Evolutionary conservation across 2,797 vertebrate genomes (phyloP), one percentile per base, ranked within the genome.

Genomic region (Bradypodion pumilum): DNA sequence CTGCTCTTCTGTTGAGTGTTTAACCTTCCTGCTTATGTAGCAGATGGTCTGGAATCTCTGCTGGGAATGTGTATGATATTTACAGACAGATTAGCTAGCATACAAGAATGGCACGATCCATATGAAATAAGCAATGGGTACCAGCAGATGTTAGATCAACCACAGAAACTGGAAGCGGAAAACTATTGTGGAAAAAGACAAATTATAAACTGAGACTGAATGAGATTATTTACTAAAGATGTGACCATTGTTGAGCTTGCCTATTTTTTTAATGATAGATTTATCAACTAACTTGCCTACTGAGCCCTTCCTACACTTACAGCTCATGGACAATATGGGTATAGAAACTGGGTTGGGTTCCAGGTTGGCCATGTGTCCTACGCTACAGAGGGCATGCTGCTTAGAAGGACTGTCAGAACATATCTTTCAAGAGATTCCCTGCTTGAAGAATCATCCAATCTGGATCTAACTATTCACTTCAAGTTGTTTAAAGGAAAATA

Each of bases 21-120:
- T 59, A 85, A 80, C 78, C 32, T 86, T 65, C 80, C 83, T 56
- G 10, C 72, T 75, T 1, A 0, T 23, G 69, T 0, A 4, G 75
- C 78, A 76, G 84, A 84, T 29, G 81, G 85, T 23, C 5, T 32
- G 65, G 86, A 90, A 86, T 46, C 68, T 46, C 27, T 32, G 72
- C 35, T 59, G 69, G 79, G 85, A 79, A 27, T 46, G 9, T 3
- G 32, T n/a, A 73, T 81, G 89, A 73, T 87, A 37, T 0, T 4
- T 85, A 63, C 35, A 52, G 44, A 37, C 77, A 86, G 77, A 85
- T 80, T 44, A 10, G 12, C 72, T 63, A 0, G 1, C 84, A 59
- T 83, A 35, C 78, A 87, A 0, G 1, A 82, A 87, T 78, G 74
- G 72, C 49, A 65, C 83, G 60, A 66, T 7, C 66, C 63, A 23